These are phyloP conservation scores for Philaethria dido DNA, from an alignment of 2,888 invertebrate genomes.

Conservation along the genomic window DNA sequence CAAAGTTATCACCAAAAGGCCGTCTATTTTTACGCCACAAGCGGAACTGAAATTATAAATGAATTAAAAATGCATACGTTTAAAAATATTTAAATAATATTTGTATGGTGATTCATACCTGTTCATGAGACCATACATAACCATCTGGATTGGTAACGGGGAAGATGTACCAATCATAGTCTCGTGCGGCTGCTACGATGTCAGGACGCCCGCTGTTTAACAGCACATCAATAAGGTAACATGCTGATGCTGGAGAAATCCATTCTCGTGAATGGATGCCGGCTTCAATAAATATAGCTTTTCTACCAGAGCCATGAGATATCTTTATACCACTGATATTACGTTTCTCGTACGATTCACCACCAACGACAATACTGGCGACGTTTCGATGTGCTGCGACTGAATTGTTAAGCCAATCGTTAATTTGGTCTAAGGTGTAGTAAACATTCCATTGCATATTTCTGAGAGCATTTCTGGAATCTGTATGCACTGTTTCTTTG, in stretches of 20 bases:
- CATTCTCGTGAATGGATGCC: constrained; percentile 91
- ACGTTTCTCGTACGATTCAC: constrained; percentile 73
- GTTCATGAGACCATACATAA: constrained; percentile 86
- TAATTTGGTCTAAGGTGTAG: constrained; percentile 83
- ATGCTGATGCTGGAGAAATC: constrained; percentile 86
- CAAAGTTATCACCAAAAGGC: constrained; percentile 77
- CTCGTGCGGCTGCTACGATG: constrained; percentile 74
- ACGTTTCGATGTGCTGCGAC: constrained; percentile 69
- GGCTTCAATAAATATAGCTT: constrained; percentile 69
- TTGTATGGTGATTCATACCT: constrained; percentile 55
- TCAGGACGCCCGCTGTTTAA: constrained; percentile 79
- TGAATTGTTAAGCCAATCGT: constrained; percentile 83
- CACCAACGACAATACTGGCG: constrained; percentile 68
- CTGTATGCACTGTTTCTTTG: constrained; percentile 66
- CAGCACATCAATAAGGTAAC: constrained; percentile 85
- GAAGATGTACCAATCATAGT: constrained; percentile 89
- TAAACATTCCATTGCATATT: constrained; percentile 85
- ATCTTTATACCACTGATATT: constrained; percentile 76
- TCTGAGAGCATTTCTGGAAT: constrained; percentile 54
- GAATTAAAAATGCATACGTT: background rate
- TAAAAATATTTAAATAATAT: background rate
- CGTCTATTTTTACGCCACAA: constrained; percentile 88
- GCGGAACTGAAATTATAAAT: constrained; percentile 76
- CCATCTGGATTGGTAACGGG: constrained; percentile 92
- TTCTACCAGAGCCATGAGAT: constrained; percentile 65